A percentile compares a stretch with the other conserved stretches of the same genome.
phyloP scores from a whole-genome alignment of 2,888 invertebrate genomes.

The Steinernema carpocapsae region DNA sequence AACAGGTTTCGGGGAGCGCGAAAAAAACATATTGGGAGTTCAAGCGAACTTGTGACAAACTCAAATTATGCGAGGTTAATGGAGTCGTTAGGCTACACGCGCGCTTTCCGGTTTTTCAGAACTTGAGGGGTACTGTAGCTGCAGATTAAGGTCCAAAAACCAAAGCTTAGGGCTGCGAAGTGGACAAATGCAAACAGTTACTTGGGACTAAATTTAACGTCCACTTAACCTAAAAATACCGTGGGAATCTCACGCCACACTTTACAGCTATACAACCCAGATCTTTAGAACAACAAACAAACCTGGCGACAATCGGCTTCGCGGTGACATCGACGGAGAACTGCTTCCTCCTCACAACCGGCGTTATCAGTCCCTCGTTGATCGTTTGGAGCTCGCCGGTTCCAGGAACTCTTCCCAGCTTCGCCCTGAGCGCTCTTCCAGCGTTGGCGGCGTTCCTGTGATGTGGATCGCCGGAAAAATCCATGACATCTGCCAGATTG shows the following conservation, averaged over 20 bases:
- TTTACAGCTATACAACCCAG: too few relatives aligned
- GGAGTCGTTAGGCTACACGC: background rate
- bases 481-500: constrained; percentile 47
- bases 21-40: too few relatives aligned
- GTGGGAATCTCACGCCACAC: too few relatives aligned
- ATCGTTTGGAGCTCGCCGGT: constrained; percentile 57
- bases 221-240: too few relatives aligned
- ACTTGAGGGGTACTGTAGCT: too few relatives aligned
- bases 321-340: constrained; percentile 28
- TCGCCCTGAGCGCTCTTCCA: constrained; percentile 50
- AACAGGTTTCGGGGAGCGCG: background rate
- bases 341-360: constrained; percentile 60
- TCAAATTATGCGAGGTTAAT: background rate
- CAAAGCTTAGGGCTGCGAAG: too few relatives aligned
- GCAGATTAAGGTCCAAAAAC: too few relatives aligned
- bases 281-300: background rate
- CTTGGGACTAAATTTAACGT: too few relatives aligned
- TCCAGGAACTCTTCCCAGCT: constrained; percentile 47
- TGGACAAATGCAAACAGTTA: too few relatives aligned
- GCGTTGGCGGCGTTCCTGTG: constrained; percentile 36
- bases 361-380: constrained; percentile 64
- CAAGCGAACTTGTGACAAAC: too few relatives aligned
- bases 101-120: too few relatives aligned
- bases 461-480: constrained; percentile 40
- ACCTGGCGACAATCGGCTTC: constrained; percentile 2